phyloP scores from a whole-genome alignment of 37 sponge, comb jelly and placozoan genomes.

The Beroe forskalii region DNA sequence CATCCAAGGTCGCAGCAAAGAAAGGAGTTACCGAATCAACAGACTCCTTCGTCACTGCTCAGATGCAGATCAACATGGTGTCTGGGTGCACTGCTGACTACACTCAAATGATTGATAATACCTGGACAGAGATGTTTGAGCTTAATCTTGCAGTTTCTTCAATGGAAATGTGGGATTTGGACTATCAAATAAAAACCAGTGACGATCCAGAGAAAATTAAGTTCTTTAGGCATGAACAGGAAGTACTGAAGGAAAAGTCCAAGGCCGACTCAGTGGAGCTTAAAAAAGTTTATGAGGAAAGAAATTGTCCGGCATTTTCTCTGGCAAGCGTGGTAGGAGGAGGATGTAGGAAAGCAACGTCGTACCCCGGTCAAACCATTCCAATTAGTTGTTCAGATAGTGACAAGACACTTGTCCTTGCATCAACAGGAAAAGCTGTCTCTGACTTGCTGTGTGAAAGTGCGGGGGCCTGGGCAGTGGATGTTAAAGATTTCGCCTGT shows the following conservation, averaged over 20 bases:
- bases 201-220: background rate
- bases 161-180: slow-evolving; percentile 27
- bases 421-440: background rate
- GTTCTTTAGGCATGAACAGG: background rate
- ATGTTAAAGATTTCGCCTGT: background rate
- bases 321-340: background rate
- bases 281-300: background rate
- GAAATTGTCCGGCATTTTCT: background rate
- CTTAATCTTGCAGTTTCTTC: background rate
- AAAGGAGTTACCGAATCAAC: background rate
- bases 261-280: background rate
- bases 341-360: background rate
- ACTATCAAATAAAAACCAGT: background rate
- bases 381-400: background rate
- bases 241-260: background rate
- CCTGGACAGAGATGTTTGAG: background rate
- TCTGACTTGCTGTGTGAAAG: background rate
- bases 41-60: background rate
- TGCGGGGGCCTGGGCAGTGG: background rate
- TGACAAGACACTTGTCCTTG: background rate
- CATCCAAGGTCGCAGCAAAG: background rate
- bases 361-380: background rate
- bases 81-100: background rate
- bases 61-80: background rate
- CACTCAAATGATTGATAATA: background rate